Conservation (phyloP, 2,888 invertebrate genomes). For the Cheilosia variabilis region DNA sequence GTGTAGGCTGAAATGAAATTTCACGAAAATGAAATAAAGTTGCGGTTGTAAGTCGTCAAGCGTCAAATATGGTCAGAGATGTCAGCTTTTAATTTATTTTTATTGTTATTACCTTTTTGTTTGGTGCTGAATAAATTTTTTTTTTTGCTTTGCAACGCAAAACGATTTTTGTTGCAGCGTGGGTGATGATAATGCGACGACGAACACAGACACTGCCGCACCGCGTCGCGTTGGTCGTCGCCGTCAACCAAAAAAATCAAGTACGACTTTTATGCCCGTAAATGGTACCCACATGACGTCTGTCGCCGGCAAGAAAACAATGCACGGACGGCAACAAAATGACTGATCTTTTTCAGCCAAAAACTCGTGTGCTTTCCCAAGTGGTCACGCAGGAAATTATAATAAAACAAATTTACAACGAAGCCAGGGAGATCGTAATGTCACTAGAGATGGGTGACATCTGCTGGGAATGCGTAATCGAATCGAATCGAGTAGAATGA, state of each 20-base stretch:
- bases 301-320: background rate
- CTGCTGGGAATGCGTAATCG: constrained; percentile 53
- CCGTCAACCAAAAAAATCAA: constrained; percentile 20
- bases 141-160: constrained; percentile 10
- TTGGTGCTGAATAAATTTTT: constrained; percentile 24
- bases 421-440: constrained; percentile 47
- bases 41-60: constrained; percentile 23
- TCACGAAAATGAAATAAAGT: constrained; percentile 59
- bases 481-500: constrained; percentile 12
- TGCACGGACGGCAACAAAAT: background rate
- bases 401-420: constrained; percentile 24
- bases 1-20: constrained; percentile 48
- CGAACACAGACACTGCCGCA: constrained; percentile 13
- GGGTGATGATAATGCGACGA: constrained; percentile 41
- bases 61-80: constrained; percentile 67
- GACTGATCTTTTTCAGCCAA: background rate
- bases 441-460: constrained; percentile 56
- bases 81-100: constrained; percentile 68
- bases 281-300: constrained; percentile 44
- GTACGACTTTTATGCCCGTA: constrained; percentile 60
- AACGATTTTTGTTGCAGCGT: constrained; percentile 20
- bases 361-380: constrained; percentile 36
- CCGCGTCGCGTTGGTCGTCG: background rate
- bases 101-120: constrained; percentile 64
- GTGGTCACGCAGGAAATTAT: constrained; percentile 2